Evolutionary conservation across 1,140 invertebrate genomes (phyloP).

Genomic region (Listronotus oregonensis): DNA sequence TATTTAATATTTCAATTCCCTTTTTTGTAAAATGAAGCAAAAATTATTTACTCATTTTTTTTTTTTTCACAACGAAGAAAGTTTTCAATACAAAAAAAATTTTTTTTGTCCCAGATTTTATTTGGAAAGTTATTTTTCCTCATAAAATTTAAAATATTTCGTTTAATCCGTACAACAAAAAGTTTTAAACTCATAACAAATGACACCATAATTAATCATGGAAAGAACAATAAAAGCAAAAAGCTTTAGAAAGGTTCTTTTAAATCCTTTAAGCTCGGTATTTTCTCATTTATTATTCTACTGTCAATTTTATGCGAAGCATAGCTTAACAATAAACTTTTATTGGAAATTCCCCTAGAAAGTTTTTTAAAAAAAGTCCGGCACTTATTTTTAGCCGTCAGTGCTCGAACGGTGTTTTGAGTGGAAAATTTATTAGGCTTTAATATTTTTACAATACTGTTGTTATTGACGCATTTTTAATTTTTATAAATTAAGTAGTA

Average conservation of each 20-base stretch:
- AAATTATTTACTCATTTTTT: too few species aligned
- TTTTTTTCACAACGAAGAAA: too few species aligned
- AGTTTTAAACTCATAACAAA: slow-evolving; percentile 23
- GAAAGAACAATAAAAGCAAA: slow-evolving; percentile 17
- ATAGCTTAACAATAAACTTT: slow-evolving; percentile 23
- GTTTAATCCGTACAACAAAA: too few species aligned
- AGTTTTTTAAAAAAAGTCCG: not conserved
- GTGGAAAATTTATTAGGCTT: not conserved
- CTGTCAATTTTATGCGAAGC: slow-evolving; percentile 27
- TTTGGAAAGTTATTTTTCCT: too few species aligned
- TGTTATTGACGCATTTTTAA: too few species aligned
- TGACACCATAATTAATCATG: slow-evolving; percentile 22
- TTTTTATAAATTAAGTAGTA: too few species aligned
- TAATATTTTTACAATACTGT: too few species aligned
- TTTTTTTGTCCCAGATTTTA: too few species aligned
- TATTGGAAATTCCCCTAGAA: slow-evolving; percentile 21
- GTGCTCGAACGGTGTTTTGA: not conserved
- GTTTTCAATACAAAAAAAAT: too few species aligned
- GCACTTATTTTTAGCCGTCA: slow-evolving; percentile 11
- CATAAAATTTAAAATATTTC: too few species aligned
- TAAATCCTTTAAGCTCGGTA: slow-evolving; percentile 22
- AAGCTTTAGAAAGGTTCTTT: slow-evolving; percentile 14
- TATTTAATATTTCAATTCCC: too few species aligned
- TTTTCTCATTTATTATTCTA: slow-evolving; percentile 28
- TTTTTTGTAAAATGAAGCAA: too few species aligned